Evolutionary conservation across 1,140 invertebrate species (phyloP).

Genomic region (Ditylenchus dipsaci): DNA sequence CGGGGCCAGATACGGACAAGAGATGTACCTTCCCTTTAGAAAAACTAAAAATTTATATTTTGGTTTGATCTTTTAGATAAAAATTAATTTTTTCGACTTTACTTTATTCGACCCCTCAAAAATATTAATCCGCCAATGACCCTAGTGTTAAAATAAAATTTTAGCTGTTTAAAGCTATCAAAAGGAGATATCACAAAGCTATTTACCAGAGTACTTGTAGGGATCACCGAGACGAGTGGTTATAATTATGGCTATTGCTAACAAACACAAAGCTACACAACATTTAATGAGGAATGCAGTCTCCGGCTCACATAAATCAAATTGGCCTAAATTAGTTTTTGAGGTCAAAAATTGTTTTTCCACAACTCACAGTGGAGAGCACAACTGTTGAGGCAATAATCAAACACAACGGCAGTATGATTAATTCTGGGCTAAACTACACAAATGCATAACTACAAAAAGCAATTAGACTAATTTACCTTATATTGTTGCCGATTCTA

Average conservation of each 20-base stretch:
- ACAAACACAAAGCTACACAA: conserved; percentile 32
- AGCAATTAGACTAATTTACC: too few relatives aligned
- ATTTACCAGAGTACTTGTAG: conserved; percentile 50
- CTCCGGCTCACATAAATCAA: conserved; percentile 53
- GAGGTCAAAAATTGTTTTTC: background rate
- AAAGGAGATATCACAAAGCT: too few relatives aligned
- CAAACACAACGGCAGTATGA: conserved; percentile 59
- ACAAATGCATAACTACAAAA: background rate
- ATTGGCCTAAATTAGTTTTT: conserved; percentile 44
- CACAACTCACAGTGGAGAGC: conserved; percentile 49
- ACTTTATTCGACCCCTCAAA: too few relatives aligned
- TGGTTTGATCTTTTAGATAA: too few relatives aligned
- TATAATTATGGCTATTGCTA: conserved; percentile 43
- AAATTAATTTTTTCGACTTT: too few relatives aligned
- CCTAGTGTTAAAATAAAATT: too few relatives aligned
- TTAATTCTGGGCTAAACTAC: background rate
- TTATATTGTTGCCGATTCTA: conserved; percentile 69
- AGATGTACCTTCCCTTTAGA: too few relatives aligned
- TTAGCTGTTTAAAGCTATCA: too few relatives aligned
- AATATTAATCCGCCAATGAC: too few relatives aligned
- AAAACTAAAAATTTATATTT: too few relatives aligned
- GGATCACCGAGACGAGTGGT: conserved; percentile 54
- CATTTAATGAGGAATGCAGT: conserved; percentile 46
- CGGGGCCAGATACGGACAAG: too few relatives aligned
- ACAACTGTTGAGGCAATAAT: conserved; percentile 53